phyloP scores from a whole-genome alignment of 1,140 invertebrate genomes.

The Drosophila littoralis region DNA sequence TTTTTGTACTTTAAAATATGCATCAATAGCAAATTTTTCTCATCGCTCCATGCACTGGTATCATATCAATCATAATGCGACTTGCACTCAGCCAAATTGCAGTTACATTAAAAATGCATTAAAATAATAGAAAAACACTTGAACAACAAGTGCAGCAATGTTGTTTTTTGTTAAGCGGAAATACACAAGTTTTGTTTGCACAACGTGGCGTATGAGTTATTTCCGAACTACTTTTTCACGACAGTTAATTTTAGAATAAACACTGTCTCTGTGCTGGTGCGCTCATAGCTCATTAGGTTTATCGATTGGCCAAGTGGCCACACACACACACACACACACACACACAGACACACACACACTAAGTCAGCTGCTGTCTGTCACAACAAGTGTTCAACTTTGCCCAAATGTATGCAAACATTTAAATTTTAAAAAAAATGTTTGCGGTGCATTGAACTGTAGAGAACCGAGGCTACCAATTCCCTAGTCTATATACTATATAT shows the following conservation, averaged over 20 bases:
- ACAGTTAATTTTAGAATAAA: constrained; percentile 67
- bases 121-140: background rate
- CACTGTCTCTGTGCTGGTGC: constrained; percentile 46
- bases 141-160: background rate
- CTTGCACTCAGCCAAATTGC: constrained; percentile 32
- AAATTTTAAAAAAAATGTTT: constrained; percentile 8
- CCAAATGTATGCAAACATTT: constrained; percentile 70
- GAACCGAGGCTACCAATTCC: background rate
- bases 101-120: background rate
- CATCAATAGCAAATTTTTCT: constrained; percentile 1
- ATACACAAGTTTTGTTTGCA: constrained; percentile 1
- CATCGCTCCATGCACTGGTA: background rate
- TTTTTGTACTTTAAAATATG: background rate
- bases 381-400: constrained; percentile 25
- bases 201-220: constrained; percentile 49
- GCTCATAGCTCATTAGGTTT: constrained; percentile 71
- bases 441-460: constrained; percentile 55
- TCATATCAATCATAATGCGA: constrained; percentile 22
- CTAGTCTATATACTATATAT: constrained; percentile 10
- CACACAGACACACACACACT: constrained; percentile 16
- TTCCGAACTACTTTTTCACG: constrained; percentile 34
- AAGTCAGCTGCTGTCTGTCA: constrained; percentile 13
- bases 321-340: constrained; percentile 9
- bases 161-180: background rate
- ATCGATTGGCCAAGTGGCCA: constrained; percentile 55